A percentile compares a stretch with the other conserved stretches of the same genome.
Conservation (phyloP, 1,140 invertebrate genomes). For the Eueides isabella region DNA sequence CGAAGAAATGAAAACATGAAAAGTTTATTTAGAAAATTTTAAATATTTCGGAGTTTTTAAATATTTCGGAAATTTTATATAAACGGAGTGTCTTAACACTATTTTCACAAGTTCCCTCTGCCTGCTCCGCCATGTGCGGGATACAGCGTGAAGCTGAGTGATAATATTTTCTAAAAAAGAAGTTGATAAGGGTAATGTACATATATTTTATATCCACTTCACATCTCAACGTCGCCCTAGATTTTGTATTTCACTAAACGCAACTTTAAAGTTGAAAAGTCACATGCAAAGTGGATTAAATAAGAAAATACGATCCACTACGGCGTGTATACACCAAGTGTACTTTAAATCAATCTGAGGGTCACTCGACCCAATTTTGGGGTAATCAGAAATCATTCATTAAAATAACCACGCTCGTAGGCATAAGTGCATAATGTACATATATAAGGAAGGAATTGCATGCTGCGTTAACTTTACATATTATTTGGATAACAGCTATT, state of each 20-base stretch:
- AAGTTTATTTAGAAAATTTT: too few species aligned
- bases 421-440: not conserved
- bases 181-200: too few species aligned
- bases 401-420: constrained; percentile 26
- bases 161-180: too few species aligned
- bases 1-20: not conserved
- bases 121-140: too few species aligned
- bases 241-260: not conserved
- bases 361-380: constrained; percentile 29
- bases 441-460: not conserved
- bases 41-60: too few species aligned
- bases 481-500: not conserved
- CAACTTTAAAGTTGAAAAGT: constrained; percentile 1
- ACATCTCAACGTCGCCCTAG: not conserved
- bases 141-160: too few species aligned
- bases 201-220: not conserved
- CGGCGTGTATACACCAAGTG: not conserved
- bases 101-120: too few species aligned
- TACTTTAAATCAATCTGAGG: constrained; percentile 15
- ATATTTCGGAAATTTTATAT: too few species aligned
- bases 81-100: too few species aligned
- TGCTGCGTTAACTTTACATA: not conserved
- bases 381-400: constrained; percentile 35
- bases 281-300: not conserved
- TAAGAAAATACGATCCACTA: constrained; percentile 14